A percentile compares a stretch with the other conserved stretches of the same genome.
phyloP scores from a whole-genome alignment of 53 echinoderm and acorn worm genomes.

The Hippasteria phrygiana region DNA sequence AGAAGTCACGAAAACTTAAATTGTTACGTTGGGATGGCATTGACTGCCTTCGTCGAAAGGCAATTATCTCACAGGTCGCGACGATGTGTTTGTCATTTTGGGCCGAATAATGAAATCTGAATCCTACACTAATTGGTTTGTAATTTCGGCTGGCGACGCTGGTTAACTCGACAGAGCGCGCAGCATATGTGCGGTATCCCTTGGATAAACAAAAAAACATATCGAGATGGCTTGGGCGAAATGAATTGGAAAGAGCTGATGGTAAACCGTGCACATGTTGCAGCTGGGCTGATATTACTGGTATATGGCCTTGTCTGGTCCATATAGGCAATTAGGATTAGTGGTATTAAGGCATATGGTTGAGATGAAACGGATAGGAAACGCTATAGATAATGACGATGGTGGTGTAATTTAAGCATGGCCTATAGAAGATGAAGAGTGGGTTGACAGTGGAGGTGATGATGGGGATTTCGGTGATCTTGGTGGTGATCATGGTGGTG shows the following conservation, averaged over 20 bases:
- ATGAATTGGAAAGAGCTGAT: conserved; percentile 6
- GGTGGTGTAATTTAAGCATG: too few species aligned
- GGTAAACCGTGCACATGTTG: conserved; percentile 34
- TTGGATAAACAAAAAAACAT: conserved; percentile 25
- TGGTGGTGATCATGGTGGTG: too few species aligned
- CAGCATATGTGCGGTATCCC: background rate
- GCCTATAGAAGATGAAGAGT: too few species aligned
- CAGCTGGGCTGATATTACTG: background rate
- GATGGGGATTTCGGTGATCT: too few species aligned
- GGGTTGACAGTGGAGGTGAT: too few species aligned
- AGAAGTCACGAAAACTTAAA: background rate
- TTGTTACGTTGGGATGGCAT: background rate
- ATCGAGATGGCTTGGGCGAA: background rate
- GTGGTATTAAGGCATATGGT: background rate
- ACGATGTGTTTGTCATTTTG: background rate
- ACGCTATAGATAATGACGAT: background rate
- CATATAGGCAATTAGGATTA: background rate
- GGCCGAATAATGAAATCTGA: conserved; percentile 19
- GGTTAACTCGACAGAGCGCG: conserved; percentile 6
- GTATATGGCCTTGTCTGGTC: conserved; percentile 1
- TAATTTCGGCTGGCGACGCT: conserved; percentile 14
- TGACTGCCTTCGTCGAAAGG: conserved; percentile 1
- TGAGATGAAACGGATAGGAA: background rate
- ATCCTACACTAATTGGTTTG: conserved; percentile 36
- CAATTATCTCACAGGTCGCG: conserved; percentile 17